Base-by-base conservation (phyloP, 1,140 invertebrate species). In the Rhyzopertha dominica region DNA sequence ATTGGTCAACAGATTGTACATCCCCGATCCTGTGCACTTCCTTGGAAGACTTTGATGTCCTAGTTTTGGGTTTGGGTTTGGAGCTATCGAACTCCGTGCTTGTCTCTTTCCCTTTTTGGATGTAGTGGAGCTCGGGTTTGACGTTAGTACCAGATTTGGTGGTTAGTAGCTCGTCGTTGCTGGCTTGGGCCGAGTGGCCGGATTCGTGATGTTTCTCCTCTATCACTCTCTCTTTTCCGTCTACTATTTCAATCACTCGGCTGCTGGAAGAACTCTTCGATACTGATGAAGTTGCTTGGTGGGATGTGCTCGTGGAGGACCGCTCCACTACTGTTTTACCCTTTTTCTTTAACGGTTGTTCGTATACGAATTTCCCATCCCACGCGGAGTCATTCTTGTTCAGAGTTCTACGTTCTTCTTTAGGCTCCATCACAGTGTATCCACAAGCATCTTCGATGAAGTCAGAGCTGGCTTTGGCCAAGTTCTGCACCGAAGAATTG, bases 181-280 rank as follows among this genome's bases (percentile, higher is more conserved):
- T 66, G 14, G 71, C 57, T 37, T 72, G 64, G 49, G 73, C 54
- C 4, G 68, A 62, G 54, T 71, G 66, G 17, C 70, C 74, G 58
- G 72, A 72, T 59, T 78, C 74, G 43, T 74, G 67, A 19, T 70
- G 70, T 30, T 73, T 70, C 45, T 67, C 69, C 32, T 77, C 75
- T 22, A 78, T 62, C 23, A 77, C 70, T n/a, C 72, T 60, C 61
- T 77, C 74, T 61, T 77, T 77, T n/a, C 76, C 76, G 53, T 78
- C 75, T 18, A 78, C 71, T 40, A 77, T 73, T 64, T 76, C 73
- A 31, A 76, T 67, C 7, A 75, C 73, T 44, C 77, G 74, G 29
- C 72, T 75, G 12, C 68, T 71, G 3, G 74, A 75, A 12, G 74
- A 72, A 13, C 72, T 75, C 61, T 77, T 76, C 40, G 67, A 66